These are phyloP conservation scores for Phocoena phocoena DNA, from an alignment of 2,113 vertebrate species.

Conservation along the genomic window DNA sequence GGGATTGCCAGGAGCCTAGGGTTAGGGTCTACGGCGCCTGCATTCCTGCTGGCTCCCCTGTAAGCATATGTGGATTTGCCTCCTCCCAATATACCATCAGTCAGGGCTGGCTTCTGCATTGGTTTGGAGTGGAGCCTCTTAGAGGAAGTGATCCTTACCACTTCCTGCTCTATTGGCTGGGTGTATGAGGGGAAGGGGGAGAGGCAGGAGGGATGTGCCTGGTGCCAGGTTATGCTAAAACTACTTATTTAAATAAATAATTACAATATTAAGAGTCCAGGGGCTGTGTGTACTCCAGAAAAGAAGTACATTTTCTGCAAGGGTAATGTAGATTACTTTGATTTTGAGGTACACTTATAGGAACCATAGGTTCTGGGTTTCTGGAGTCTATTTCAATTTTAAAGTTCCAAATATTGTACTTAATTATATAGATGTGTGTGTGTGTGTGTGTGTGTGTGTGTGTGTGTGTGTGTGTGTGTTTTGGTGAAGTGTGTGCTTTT, in stretches of 20 bases:
- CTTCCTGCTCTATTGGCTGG: not conserved
- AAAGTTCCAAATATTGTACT: not conserved
- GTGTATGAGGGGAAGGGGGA: not conserved
- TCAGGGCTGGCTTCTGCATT: not conserved
- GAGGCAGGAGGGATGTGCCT: not conserved
- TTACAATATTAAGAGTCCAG: not conserved
- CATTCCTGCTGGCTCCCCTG: not conserved
- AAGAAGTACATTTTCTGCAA: not conserved
- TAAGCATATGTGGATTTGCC: not conserved
- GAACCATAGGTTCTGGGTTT: not conserved
- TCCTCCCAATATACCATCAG: not conserved
- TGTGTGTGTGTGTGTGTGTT: not conserved
- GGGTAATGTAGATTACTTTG: not conserved
- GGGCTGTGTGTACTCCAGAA: not conserved
- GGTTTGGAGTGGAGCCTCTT: not conserved
- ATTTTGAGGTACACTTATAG: not conserved
- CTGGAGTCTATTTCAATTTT: not conserved
- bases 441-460: not conserved
- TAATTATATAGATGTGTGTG: not conserved
- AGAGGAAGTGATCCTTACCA: not conserved
- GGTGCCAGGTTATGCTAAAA: not conserved
- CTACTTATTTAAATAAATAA: conserved; percentile 19
- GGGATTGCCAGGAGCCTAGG: not conserved
- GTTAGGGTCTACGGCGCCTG: too few species aligned
- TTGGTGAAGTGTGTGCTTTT: not conserved